Evolutionary conservation across 2,797 vertebrate species (phyloP).

Genomic region (Microctenopoma steveboyesi): DNA sequence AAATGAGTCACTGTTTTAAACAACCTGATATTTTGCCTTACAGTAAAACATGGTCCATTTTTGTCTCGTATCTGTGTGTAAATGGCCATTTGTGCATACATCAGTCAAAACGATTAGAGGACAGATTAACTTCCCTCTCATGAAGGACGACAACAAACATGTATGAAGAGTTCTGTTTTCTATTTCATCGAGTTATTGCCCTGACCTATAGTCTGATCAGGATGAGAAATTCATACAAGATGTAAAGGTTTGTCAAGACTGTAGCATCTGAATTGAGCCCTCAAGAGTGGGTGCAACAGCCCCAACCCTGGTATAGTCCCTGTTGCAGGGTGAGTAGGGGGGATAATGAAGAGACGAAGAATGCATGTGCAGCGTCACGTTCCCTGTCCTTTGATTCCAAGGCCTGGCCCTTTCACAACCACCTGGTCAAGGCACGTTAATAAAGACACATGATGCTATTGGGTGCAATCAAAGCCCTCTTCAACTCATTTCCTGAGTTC

Average conservation of each 20-base stretch:
- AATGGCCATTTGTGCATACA: background rate
- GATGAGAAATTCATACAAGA: background rate
- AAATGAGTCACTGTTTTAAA: slow-evolving; percentile 34
- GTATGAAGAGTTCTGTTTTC: background rate
- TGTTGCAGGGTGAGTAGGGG: slow-evolving; percentile 42
- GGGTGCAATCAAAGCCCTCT: slow-evolving; percentile 86
- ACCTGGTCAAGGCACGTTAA: slow-evolving; percentile 68
- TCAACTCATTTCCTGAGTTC: slow-evolving; percentile 89
- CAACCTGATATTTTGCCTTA: slow-evolving; percentile 58
- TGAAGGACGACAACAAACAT: background rate
- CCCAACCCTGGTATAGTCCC: background rate
- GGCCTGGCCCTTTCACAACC: slow-evolving; percentile 60
- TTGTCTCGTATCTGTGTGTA: slow-evolving; percentile 24
- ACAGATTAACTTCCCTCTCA: background rate
- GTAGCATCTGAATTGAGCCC: slow-evolving; percentile 10
- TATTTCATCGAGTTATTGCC: background rate
- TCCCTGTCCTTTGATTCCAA: slow-evolving; percentile 61
- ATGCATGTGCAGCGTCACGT: slow-evolving; percentile 65
- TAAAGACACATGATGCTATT: slow-evolving; percentile 79
- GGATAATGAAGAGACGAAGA: slow-evolving; percentile 65
- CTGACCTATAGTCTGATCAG: background rate
- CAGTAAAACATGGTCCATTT: slow-evolving; percentile 44
- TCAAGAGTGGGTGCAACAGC: slow-evolving; percentile 9
- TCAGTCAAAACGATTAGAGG: background rate
- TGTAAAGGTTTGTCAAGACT: background rate